Conservation (phyloP, 30 jellyfish, hydroid and myxozoan species). For the Cassiopea xamachana region DNA sequence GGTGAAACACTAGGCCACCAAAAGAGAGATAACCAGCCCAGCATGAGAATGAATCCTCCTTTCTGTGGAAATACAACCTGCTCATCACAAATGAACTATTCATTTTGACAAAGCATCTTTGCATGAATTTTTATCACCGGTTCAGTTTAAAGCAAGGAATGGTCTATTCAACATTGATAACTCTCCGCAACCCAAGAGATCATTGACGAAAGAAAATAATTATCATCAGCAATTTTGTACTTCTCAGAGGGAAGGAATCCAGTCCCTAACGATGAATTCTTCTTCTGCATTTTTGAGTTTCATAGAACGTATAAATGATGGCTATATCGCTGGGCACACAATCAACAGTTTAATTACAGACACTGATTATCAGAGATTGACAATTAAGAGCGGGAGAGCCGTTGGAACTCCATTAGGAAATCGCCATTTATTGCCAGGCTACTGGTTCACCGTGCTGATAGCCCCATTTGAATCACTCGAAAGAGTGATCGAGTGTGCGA, state of each 20-base stretch:
- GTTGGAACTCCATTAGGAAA: slow-evolving; percentile 91
- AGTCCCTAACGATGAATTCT: slow-evolving; percentile 34
- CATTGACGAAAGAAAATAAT: not conserved
- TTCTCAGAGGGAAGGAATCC: not conserved
- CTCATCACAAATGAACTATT: no score
- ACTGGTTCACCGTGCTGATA: slow-evolving; percentile 89
- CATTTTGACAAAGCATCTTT: no score
- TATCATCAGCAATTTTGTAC: not conserved
- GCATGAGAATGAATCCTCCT: not conserved
- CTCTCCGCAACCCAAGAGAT: not conserved
- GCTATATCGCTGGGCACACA: slow-evolving; percentile 83
- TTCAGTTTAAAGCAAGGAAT: no score
- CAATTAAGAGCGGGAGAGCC: slow-evolving; percentile 85
- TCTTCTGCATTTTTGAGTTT: slow-evolving; percentile 67
- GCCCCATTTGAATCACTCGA: slow-evolving; percentile 91
- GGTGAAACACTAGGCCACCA: not conserved
- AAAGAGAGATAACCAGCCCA: not conserved
- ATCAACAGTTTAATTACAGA: slow-evolving; percentile 82
- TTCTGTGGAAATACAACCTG: no score
- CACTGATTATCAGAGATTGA: slow-evolving; percentile 76
- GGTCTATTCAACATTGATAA: no score
- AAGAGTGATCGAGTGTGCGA: slow-evolving; percentile 77
- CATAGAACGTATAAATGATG: slow-evolving; percentile 86
- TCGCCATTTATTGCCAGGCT: slow-evolving; percentile 89
- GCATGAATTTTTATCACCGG: no score